Base-by-base conservation (phyloP, 1,140 invertebrate genomes). In the Nymphalis io region DNA sequence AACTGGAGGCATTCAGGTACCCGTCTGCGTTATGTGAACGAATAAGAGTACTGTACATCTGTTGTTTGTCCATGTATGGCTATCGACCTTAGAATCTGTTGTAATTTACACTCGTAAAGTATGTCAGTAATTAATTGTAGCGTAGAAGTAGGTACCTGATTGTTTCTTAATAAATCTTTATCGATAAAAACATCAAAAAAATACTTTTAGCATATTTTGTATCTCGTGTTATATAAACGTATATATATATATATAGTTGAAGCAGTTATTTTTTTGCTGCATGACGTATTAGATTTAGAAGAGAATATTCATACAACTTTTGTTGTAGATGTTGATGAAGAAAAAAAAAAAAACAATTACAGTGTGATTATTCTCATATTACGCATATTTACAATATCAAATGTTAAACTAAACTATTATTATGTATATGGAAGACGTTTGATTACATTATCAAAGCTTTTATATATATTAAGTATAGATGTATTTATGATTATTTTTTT, bases 1-100 rank as follows among this genome's bases (percentile, higher is more conserved):
- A 85, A 87, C 88, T 79, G 88, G 89, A 91, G 88, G 87, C 87
- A 88, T 89, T 90, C 89, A 91, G 89, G 89, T 91, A 91, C 87
- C 87, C 63, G 68, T 76, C 73, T 74, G 66, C 69, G 73, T 75
- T 65, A 63, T 68, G 57, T 75, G 66, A 46, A 60, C 55, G 33
- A 48, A 8, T 73, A 58, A 64, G 65, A 58, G 58, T 59, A 74
- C 68, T 60, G 63, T 76, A 48, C 46, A 38, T 67, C 70, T 77
- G 74, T 81, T 72, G 73, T 73, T 40, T 33, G 27, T 80, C 67
- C 18, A 67, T 76, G 77, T 84, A 72, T 78, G 74, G 74, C 42
- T 73, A 10, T 57, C 13, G 18, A 58, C 21, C 42, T 39, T 67
- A 63, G 66, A 65, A 64, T 59, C 27, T 46, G 58, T 67, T 15